phyloP scores from a whole-genome alignment of 2,113 vertebrate genomes.

The Romanogobio albipinnatus region DNA sequence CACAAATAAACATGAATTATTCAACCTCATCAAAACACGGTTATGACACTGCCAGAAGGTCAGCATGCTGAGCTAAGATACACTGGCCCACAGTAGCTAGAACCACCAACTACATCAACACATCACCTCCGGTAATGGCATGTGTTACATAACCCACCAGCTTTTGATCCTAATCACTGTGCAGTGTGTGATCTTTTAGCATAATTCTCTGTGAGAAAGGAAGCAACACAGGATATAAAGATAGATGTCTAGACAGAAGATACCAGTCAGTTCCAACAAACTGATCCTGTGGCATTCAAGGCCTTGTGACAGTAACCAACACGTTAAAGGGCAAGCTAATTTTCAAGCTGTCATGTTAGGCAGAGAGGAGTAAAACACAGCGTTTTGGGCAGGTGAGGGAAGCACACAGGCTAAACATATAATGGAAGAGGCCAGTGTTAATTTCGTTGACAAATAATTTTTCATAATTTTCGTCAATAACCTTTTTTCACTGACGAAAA shows the following conservation, averaged over 20 bases:
- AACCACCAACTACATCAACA: background rate
- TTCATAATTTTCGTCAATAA: too few species aligned
- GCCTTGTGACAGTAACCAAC: background rate
- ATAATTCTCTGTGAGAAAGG: conserved; percentile 6
- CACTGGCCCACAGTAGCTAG: background rate
- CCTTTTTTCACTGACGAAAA: too few species aligned
- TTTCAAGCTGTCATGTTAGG: conserved; percentile 59
- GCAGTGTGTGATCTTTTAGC: background rate
- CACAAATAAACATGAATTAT: background rate
- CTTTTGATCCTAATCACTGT: background rate
- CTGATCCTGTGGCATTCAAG: conserved; percentile 40
- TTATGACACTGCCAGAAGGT: background rate
- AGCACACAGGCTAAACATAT: conserved; percentile 11
- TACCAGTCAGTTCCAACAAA: conserved; percentile 37
- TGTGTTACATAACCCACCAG: background rate
- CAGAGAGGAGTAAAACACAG: conserved; percentile 32
- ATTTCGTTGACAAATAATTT: too few species aligned
- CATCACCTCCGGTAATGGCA: background rate
- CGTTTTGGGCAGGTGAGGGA: conserved; percentile 44
- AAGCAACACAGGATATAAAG: conserved; percentile 35
- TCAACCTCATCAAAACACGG: background rate
- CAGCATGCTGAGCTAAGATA: background rate
- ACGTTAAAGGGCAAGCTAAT: conserved; percentile 53
- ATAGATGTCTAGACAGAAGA: background rate
- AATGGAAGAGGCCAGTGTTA: too few species aligned